These are phyloP conservation scores for Loriculus beryllinus DNA, from an alignment of 2,797 vertebrate genomes.

Conservation along the genomic window DNA sequence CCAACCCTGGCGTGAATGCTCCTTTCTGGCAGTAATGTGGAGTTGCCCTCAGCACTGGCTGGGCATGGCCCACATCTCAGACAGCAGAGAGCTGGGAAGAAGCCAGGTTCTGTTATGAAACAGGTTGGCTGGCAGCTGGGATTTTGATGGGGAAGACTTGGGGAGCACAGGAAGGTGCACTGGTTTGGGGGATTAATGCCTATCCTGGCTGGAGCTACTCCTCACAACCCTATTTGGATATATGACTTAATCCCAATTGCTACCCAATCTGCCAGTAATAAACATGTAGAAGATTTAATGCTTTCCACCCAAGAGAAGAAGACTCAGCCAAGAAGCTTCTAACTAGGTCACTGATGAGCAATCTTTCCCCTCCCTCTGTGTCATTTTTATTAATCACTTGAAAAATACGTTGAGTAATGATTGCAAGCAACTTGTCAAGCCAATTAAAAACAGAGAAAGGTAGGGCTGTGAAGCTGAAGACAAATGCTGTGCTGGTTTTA, in stretches of 20 bases:
- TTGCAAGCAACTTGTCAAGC: conserved; percentile 52
- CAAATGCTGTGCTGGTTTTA: conserved; percentile 50
- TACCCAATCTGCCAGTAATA: conserved; percentile 29
- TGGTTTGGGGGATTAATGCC: conserved; percentile 47
- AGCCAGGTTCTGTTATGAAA: neutral
- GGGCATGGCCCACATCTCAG: neutral
- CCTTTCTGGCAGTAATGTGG: neutral
- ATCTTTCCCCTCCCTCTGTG: conserved; percentile 52
- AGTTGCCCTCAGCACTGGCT: fast-evolving
- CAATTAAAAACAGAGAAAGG: conserved; percentile 57
- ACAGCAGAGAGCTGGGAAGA: neutral
- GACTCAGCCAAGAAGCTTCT: conserved; percentile 42
- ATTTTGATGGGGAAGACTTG: neutral
- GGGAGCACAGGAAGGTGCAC: neutral
- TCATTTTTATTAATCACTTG: conserved; percentile 65
- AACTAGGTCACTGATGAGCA: conserved; percentile 57
- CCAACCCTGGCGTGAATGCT: fast-evolving
- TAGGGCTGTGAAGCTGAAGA: conserved; percentile 44
- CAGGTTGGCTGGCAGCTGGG: neutral
- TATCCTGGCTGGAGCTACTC: conserved; percentile 58
- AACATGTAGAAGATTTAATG: neutral
- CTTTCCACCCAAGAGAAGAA: conserved; percentile 40
- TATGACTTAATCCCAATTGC: conserved; percentile 62
- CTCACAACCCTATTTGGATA: conserved; percentile 41
- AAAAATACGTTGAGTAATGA: conserved; percentile 61